These are phyloP conservation scores for Labeo catla DNA, from an alignment of 2,113 vertebrate genomes.

Conservation along the genomic window DNA sequence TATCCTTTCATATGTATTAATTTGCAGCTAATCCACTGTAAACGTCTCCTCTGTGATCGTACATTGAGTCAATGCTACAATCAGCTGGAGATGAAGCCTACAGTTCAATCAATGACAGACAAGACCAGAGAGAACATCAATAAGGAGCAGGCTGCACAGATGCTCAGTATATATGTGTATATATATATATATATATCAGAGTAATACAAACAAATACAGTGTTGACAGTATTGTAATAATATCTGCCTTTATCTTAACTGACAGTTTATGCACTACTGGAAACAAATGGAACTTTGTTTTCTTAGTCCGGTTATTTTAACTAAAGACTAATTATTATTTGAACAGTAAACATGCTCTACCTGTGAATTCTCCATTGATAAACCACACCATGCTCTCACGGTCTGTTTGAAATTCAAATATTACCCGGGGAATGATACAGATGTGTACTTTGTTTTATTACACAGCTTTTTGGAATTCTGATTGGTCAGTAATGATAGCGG, in stretches of 20 bases:
- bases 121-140: neutral
- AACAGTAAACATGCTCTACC: neutral
- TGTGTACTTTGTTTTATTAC: constrained; percentile 5
- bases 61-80: neutral
- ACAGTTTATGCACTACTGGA: neutral
- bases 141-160: neutral
- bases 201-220: neutral
- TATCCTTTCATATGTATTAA: neutral
- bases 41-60: neutral
- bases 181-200: neutral
- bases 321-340: neutral
- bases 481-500: neutral
- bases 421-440: neutral
- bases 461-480: neutral
- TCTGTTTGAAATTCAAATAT: constrained; percentile 8
- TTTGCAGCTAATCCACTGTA: neutral
- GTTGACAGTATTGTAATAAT: neutral
- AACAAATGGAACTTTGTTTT: neutral
- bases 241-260: neutral
- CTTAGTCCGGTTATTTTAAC: neutral
- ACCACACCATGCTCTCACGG: neutral
- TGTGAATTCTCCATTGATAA: neutral
- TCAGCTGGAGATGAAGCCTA: neutral
- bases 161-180: neutral
- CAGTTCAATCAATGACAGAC: constrained; percentile 2